A percentile compares a stretch with the other conserved stretches of the same genome.
Conservation (phyloP, 2,888 invertebrate genomes). For the Leptarthrus brevirostris region DNA sequence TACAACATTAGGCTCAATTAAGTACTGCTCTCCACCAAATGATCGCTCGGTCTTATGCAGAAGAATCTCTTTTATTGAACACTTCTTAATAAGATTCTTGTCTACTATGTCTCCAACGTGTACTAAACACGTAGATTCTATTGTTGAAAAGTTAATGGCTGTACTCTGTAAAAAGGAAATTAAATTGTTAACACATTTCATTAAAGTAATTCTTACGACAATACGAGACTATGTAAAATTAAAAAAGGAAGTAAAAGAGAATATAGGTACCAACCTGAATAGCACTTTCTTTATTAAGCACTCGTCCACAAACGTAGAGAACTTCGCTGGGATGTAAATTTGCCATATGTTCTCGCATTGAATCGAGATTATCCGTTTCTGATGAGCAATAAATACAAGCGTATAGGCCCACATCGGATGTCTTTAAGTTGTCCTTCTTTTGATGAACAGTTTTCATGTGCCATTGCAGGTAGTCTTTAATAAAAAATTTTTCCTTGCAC, state of each 20-base stretch:
- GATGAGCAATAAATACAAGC: slow-evolving; percentile 21
- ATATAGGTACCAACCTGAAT: not conserved
- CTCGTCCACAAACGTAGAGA: slow-evolving; percentile 3
- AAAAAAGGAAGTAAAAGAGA: too few species aligned
- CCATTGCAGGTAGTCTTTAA: not conserved
- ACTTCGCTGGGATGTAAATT: slow-evolving; percentile 12
- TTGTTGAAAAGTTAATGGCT: not conserved
- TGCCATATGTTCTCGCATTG: slow-evolving; percentile 26
- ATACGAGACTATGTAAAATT: too few species aligned
- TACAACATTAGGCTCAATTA: not conserved
- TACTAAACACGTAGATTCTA: not conserved
- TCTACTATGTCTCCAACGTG: not conserved
- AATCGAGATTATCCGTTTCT: not conserved
- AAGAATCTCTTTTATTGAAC: not conserved
- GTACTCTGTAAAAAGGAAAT: not conserved
- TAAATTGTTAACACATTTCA: too few species aligned
- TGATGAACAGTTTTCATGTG: not conserved
- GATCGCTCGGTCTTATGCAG: not conserved
- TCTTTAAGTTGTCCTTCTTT: not conserved
- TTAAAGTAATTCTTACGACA: too few species aligned
- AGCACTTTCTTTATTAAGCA: not conserved
- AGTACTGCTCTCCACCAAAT: not conserved
- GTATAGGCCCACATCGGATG: slow-evolving; percentile 1
- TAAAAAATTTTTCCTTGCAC: not conserved
- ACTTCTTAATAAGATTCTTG: not conserved